These are phyloP conservation scores for Orthosia gothica DNA, from an alignment of 2,888 invertebrate species.

Conservation along the genomic window DNA sequence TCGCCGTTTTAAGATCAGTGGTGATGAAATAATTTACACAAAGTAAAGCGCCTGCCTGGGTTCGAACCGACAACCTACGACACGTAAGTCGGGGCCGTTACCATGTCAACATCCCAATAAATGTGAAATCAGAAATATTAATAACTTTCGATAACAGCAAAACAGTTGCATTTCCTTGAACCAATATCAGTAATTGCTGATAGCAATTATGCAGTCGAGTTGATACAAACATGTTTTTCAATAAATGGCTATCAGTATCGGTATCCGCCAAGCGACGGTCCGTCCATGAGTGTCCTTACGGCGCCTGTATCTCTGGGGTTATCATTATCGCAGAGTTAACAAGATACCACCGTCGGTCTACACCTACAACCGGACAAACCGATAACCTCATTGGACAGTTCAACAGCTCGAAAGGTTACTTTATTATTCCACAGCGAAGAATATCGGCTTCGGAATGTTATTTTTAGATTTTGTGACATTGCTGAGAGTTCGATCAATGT, in stretches of 20 bases:
- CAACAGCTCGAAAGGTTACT: slow-evolving; percentile 64
- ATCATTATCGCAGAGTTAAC: slow-evolving; percentile 68
- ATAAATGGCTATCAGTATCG: slow-evolving; percentile 49
- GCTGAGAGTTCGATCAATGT: slow-evolving; percentile 6
- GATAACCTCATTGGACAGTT: slow-evolving; percentile 62
- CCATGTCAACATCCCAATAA: not conserved
- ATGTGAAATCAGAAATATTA: slow-evolving; percentile 7
- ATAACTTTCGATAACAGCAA: slow-evolving; percentile 17
- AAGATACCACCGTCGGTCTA: slow-evolving; percentile 47
- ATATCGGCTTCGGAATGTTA: slow-evolving; percentile 28
- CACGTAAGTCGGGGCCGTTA: no score
- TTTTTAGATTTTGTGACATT: slow-evolving; percentile 41
- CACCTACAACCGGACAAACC: slow-evolving; percentile 62
- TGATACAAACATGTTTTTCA: slow-evolving; percentile 64
- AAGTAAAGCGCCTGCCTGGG: no score
- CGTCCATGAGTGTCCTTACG: slow-evolving; percentile 50
- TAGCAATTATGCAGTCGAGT: slow-evolving; percentile 46
- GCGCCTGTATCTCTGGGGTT: slow-evolving; percentile 58
- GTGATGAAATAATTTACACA: no score
- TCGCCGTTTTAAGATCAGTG: no score
- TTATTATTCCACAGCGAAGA: slow-evolving; percentile 47
- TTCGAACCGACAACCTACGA: no score
- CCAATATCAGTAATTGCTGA: slow-evolving; percentile 31
- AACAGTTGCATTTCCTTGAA: slow-evolving; percentile 40
- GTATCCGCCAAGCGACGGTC: slow-evolving; percentile 62